Evolutionary conservation across 2,113 vertebrate genomes (phyloP).

Genomic region (Myotis yumanensis): DNA sequence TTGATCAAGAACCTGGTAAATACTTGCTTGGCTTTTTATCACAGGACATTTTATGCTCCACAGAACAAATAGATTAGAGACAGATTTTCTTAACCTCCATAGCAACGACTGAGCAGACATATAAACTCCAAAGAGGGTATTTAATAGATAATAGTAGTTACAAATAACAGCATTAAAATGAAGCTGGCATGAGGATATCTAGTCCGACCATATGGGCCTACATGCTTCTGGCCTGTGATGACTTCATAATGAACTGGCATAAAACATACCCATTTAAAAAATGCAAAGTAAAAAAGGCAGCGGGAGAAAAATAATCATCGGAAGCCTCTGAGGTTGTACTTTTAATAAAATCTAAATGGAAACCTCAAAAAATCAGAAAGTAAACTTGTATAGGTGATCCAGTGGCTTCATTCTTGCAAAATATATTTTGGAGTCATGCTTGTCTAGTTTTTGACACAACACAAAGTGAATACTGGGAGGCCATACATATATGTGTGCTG

Average conservation of each 20-base stretch:
- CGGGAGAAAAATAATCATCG: not conserved
- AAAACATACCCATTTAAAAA: not conserved
- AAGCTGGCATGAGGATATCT: not conserved
- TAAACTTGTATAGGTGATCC: not conserved
- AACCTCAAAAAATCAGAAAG: not conserved
- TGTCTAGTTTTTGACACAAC: not conserved
- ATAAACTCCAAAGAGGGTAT: not conserved
- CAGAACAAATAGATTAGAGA: slow-evolving; percentile 43
- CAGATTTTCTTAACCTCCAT: slow-evolving; percentile 16
- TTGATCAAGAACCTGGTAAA: slow-evolving; percentile 13
- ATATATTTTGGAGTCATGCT: not conserved
- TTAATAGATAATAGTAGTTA: not conserved
- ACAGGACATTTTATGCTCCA: not conserved
- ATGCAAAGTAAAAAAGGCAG: not conserved
- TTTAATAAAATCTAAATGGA: not conserved
- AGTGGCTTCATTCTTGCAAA: not conserved
- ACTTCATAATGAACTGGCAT: not conserved
- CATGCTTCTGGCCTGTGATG: not conserved
- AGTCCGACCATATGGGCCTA: not conserved
- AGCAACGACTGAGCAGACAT: not conserved
- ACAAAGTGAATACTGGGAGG: not conserved
- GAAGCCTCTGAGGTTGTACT: not conserved
- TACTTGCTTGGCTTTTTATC: slow-evolving; percentile 9
- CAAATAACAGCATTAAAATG: slow-evolving; percentile 36
- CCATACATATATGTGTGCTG: not conserved